Percentiles rank a stretch among this genome's conserved stretches.
Conservation (phyloP, 2,113 vertebrate species). For the Rissa tridactyla region DNA sequence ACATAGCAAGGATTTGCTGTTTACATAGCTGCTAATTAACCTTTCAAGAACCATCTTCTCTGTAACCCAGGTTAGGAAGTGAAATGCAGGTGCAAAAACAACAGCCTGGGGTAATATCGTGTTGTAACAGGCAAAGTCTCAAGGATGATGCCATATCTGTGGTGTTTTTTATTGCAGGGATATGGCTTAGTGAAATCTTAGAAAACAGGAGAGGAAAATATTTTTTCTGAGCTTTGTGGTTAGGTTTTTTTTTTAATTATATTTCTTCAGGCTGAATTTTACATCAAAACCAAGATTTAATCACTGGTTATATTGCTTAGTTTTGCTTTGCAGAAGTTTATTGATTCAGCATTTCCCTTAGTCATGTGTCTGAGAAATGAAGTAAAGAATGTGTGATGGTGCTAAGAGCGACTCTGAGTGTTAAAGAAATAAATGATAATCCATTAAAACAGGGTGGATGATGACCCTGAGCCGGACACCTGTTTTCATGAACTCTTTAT, state of each 20-base stretch:
- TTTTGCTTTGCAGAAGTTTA: constrained; percentile 11
- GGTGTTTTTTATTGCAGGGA: background rate
- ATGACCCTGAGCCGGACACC: background rate
- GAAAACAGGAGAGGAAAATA: background rate
- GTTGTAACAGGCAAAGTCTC: constrained; percentile 33
- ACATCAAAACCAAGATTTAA: constrained; percentile 29
- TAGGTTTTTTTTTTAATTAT: background rate
- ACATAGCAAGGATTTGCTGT: background rate
- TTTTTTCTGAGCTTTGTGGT: constrained; percentile 9
- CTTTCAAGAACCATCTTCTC: constrained; percentile 7
- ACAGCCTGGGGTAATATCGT: constrained; percentile 5
- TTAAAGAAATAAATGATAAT: background rate
- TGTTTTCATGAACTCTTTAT: background rate
- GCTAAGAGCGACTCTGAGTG: accelerated
- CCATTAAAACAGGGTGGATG: background rate
- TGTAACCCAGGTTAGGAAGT: constrained; percentile 42
- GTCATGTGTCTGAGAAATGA: background rate
- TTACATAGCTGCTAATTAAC: constrained; percentile 41
- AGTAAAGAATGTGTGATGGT: background rate
- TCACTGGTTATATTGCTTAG: constrained; percentile 24
- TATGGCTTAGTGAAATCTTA: background rate
- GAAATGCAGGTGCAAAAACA: constrained; percentile 61
- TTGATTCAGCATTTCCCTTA: constrained; percentile 33
- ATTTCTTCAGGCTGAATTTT: constrained; percentile 39
- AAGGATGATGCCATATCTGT: constrained; percentile 37